Evolutionary conservation across 2,797 vertebrate genomes (phyloP).

Genomic region (Lophotriccus pileatus): DNA sequence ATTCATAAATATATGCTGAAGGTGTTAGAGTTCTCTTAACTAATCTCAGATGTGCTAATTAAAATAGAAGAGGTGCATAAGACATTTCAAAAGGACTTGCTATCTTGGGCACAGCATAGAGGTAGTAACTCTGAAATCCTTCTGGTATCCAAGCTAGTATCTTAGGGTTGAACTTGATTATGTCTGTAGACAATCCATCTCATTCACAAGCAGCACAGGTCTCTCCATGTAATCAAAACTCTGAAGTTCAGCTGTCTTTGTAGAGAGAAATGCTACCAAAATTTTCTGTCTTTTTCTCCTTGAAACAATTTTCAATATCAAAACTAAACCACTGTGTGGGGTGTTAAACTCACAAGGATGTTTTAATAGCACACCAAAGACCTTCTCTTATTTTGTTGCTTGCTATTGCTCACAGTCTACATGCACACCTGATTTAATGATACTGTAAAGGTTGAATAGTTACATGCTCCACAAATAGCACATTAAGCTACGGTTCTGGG

Average conservation of each 20-base stretch:
- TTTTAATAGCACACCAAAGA: neutral
- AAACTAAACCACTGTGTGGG: neutral
- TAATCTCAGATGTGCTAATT: neutral
- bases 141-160: neutral
- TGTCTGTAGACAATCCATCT: neutral
- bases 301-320: neutral
- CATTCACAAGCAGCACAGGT: neutral
- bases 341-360: neutral
- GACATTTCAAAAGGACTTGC: neutral
- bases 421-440: neutral
- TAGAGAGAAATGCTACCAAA: neutral
- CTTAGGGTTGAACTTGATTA: neutral
- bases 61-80: neutral
- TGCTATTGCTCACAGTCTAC: neutral
- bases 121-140: neutral
- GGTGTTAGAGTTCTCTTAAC: neutral
- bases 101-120: neutral
- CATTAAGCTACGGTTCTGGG: neutral
- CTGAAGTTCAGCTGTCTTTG: neutral
- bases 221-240: neutral
- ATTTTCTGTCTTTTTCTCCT: neutral
- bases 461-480: conserved; percentile 14
- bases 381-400: neutral
- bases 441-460: neutral
- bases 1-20: neutral